Conservation (phyloP, 35 echinoderm and acorn worm genomes). For the Lytechinus pictus region DNA sequence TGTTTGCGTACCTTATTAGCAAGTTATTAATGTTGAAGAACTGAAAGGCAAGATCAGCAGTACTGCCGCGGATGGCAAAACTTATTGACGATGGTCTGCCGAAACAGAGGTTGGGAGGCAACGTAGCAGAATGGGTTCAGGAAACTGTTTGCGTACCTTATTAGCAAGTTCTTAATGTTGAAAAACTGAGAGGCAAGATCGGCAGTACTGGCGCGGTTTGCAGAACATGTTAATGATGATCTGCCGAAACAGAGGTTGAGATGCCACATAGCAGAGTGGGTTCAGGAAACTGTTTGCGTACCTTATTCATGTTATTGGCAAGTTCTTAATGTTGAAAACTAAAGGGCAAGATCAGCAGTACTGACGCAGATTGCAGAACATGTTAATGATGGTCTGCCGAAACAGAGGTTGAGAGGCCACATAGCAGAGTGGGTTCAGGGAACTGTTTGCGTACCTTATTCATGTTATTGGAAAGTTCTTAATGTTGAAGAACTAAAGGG, state of each 20-base stretch:
- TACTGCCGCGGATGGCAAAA: background rate
- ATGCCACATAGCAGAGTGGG: conserved; percentile 23
- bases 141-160: too few relatives aligned
- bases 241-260: conserved; percentile 30
- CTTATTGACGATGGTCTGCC: background rate
- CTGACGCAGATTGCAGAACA: background rate
- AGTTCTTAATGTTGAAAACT: too few relatives aligned
- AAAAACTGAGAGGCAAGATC: background rate
- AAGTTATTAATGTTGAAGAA: too few relatives aligned
- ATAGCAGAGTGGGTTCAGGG: conserved; percentile 35
- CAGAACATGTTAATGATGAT: background rate
- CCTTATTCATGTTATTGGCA: too few relatives aligned
- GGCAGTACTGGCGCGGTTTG: background rate
- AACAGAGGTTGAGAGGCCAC: conserved; percentile 29
- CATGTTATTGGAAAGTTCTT: too few relatives aligned
- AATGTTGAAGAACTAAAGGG: too few relatives aligned
- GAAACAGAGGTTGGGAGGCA: too few relatives aligned
- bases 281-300: conserved; percentile 47
- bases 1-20: too few relatives aligned
- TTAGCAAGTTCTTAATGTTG: too few relatives aligned
- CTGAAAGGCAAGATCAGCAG: background rate
- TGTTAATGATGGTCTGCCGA: background rate
- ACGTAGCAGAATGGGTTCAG: too few relatives aligned
- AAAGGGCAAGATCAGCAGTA: background rate
- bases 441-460: too few relatives aligned